These are phyloP conservation scores for Rhinichthys osculus DNA, from an alignment of 2,797 vertebrate genomes.

Conservation along the genomic window DNA sequence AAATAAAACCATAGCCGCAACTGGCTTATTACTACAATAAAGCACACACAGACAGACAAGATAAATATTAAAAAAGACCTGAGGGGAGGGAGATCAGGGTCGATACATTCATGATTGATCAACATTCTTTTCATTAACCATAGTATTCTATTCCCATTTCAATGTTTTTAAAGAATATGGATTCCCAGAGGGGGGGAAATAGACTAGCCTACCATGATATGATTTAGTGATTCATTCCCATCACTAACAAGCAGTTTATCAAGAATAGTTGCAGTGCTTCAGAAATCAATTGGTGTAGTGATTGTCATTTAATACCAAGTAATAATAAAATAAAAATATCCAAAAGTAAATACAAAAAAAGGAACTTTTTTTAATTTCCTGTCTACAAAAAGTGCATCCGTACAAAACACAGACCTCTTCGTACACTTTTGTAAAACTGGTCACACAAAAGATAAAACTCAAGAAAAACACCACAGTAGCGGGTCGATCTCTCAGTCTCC, in stretches of 20 bases:
- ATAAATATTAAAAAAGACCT: background rate
- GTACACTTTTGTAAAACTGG: slow-evolving; percentile 28
- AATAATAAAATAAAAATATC: no score
- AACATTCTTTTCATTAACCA: no score
- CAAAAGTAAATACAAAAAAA: background rate
- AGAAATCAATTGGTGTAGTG: background rate
- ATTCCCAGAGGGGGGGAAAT: background rate
- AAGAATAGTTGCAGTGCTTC: background rate
- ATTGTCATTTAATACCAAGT: background rate
- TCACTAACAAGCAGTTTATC: no score
- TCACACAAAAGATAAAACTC: slow-evolving; percentile 17
- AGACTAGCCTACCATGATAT: background rate
- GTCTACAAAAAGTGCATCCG: slow-evolving; percentile 33
- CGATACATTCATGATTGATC: background rate
- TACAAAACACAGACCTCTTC: slow-evolving; percentile 34
- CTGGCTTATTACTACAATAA: background rate
- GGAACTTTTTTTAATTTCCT: background rate
- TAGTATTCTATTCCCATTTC: background rate
- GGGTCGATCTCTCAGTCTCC: background rate
- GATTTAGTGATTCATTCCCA: background rate
- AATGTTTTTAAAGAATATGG: background rate
- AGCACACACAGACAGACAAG: background rate
- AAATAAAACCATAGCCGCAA: background rate
- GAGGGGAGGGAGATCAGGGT: background rate
- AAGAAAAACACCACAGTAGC: background rate